A percentile compares a stretch with the other conserved stretches of the same genome.
Evolutionary conservation across 2,113 vertebrate genomes (phyloP).

Genomic region (Strix uralensis): DNA sequence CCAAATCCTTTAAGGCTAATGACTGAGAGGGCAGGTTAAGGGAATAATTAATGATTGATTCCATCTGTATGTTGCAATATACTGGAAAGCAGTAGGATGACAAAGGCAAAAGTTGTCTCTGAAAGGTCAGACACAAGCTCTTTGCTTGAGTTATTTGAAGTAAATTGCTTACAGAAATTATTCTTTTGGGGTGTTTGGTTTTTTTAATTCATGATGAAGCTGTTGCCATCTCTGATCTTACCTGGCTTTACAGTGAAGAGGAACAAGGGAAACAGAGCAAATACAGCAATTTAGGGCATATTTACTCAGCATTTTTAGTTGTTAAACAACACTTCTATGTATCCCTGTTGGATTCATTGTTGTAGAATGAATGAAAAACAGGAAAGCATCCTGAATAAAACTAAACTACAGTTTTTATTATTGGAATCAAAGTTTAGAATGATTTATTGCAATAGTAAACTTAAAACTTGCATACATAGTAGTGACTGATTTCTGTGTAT

Average conservation of each 20-base stretch:
- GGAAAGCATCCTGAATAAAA: background rate
- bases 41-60: background rate
- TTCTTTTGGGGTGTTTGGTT: background rate
- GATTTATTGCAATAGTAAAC: background rate
- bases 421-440: background rate
- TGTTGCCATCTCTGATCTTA: background rate
- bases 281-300: background rate
- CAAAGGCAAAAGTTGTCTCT: background rate
- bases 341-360: rapidly evolving
- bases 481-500: background rate
- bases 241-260: background rate
- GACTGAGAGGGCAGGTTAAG: background rate
- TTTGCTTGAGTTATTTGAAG: background rate
- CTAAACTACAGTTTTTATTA: background rate
- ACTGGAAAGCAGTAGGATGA: background rate
- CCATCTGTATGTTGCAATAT: background rate
- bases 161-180: background rate
- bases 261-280: background rate
- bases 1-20: background rate
- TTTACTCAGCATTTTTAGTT: background rate
- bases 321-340: background rate
- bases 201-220: background rate
- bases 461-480: background rate
- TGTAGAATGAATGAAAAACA: background rate
- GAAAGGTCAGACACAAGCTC: background rate